These are phyloP conservation scores for Cryptophagus acutangulus DNA, from an alignment of 2,888 invertebrate species.

Conservation along the genomic window DNA sequence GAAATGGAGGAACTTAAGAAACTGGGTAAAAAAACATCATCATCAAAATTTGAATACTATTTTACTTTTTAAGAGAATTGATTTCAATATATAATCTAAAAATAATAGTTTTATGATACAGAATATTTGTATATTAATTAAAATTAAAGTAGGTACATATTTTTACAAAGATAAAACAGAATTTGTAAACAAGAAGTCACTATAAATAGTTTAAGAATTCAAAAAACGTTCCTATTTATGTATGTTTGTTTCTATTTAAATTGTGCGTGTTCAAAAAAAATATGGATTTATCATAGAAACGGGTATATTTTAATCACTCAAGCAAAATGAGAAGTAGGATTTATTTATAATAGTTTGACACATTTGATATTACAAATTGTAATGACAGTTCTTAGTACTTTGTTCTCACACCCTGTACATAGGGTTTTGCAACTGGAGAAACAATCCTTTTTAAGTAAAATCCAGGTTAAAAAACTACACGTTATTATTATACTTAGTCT, in stretches of 20 bases:
- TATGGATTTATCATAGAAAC: slow-evolving; percentile 1
- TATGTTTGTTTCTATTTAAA: background rate
- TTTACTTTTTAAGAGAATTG: too few relatives aligned
- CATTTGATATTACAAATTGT: slow-evolving; percentile 49
- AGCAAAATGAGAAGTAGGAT: slow-evolving; percentile 24
- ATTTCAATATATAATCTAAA: too few relatives aligned
- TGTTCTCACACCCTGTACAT: slow-evolving; percentile 46
- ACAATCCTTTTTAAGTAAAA: slow-evolving; percentile 46
- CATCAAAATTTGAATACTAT: too few relatives aligned
- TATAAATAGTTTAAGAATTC: too few relatives aligned
- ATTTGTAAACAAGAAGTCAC: too few relatives aligned
- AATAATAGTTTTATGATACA: too few relatives aligned
- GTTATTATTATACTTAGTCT: slow-evolving; percentile 47
- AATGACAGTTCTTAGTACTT: slow-evolving; percentile 42
- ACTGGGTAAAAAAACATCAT: too few relatives aligned
- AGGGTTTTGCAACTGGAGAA: slow-evolving; percentile 46
- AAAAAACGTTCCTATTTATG: too few relatives aligned
- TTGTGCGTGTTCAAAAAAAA: slow-evolving; percentile 7
- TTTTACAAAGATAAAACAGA: too few relatives aligned
- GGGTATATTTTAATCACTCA: slow-evolving; percentile 17
- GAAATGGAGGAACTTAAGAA: too few relatives aligned
- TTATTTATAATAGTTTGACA: slow-evolving; percentile 45
- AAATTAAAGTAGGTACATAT: too few relatives aligned
- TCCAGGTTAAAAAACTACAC: slow-evolving; percentile 48
- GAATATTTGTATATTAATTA: too few relatives aligned